Evolutionary conservation across 2,113 vertebrate species (phyloP), one percentile per base, ranked within the genome.

Genomic region (Grammomys surdaster): DNA sequence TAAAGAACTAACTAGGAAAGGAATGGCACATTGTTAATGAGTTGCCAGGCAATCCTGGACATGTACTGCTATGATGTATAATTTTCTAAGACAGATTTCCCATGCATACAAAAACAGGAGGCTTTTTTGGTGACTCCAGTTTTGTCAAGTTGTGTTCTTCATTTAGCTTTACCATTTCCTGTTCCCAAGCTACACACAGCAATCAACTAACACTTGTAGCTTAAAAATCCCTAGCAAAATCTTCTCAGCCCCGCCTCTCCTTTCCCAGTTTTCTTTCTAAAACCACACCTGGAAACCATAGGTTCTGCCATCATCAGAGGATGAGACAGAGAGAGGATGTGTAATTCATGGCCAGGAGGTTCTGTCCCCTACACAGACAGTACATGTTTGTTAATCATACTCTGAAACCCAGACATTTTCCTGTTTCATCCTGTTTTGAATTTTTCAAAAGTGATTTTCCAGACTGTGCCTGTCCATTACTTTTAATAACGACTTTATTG

Each of bases 401-500:
- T 98, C 93, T 85, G 97, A 98, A 98, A 40, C 77, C 95, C 98
- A 98, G 98, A 98, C 96, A 48, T 96, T 98, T 98, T 98, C 98
- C 98, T 97, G 80, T 96, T 98, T 98, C 80, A 10, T 98, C 96
- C 96, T 97, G 94, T 96, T 98, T 96, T 91, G 96, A 98, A 97
- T 98, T 97, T 96, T 98, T 98, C 97, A 98, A 97, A 98, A 98
- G 97, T 96, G 95, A 95, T 96, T 98, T 98, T 98, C 97, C 98
- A 98, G 97, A 63, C 88, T 97, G 98, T 98, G 92, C 96, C 97
- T 97, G 86, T 96, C 96, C 96, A 98, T 98, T 98, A 97, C 97
- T 97, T 97, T 98, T 98, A 98, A 98, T 98, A 98, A 98, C 98
- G 96, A 97, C 96, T 98, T 98, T 98, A 98, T 93, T 98, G 93